Base-by-base conservation (phyloP, 2,797 vertebrate species). In the Urocyon cinereoargenteus region DNA sequence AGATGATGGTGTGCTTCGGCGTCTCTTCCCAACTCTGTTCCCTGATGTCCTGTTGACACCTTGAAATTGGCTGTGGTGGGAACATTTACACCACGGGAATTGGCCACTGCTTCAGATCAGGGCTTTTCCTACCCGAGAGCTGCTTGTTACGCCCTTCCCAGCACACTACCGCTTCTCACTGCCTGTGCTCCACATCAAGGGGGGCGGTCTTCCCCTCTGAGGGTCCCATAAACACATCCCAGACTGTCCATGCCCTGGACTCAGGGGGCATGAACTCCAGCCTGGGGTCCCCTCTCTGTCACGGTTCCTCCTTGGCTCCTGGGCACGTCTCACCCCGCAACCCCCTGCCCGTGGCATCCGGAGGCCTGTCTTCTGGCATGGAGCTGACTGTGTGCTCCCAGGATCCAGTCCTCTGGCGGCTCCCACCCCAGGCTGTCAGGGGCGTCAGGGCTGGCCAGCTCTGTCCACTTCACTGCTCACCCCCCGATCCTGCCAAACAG, bases 31-130 rank as follows among this genome's bases (percentile, higher is more conserved):
- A 2, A 2, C n/a, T 59, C 81, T 18, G 51, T 12, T n/a, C 79
- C 5, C 0, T 7, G 57, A 34, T 2, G 0, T 19, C 19, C 5
- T 0, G 5, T 1, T 8, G 49, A 28, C 21, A 0, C 8, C 34
- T 11, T 62, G 40, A 26, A 19, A 51, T 64, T 0, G 0, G 53
- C 75, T 81, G 11, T 4, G 6, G 26, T 7, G 26, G 55, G 22
- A 19, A 18, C 10, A 13, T 7, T 45, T 57, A 73, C 10, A 40
- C 61, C 40, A 12, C 0, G 11, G 73, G 34, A 24, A 59, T 14
- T 5, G 21, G 34, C 51, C 13, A 22, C 13, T 3, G 36, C 40
- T 24, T 18, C 70, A 31, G 24, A 22, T 31, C 22, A 49, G 90
- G 15, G 62, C 75, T 57, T 53, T 61, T 53, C 79, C 51, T 10